Conservation (phyloP, 2,888 invertebrate genomes). For the Apoda limacodes region DNA sequence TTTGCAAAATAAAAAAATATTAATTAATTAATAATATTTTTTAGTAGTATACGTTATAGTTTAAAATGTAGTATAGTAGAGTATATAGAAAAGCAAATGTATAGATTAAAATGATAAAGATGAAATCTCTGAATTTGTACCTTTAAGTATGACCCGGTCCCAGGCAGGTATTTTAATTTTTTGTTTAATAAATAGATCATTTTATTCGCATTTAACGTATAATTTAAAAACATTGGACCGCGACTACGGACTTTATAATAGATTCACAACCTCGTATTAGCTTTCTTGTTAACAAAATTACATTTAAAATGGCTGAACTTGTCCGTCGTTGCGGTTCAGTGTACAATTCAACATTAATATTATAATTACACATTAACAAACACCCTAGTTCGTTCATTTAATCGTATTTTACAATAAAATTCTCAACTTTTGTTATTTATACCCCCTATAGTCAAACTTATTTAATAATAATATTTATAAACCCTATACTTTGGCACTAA, state of each 20-base stretch:
- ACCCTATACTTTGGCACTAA: constrained; percentile 65
- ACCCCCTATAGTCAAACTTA: constrained; percentile 59
- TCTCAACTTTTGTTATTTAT: constrained; percentile 45
- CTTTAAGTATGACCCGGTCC: constrained; percentile 50
- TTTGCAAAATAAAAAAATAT: too few relatives aligned
- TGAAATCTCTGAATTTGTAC: too few relatives aligned
- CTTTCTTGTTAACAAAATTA: constrained; percentile 48
- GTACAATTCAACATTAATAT: constrained; percentile 35
- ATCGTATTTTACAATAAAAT: constrained; percentile 55
- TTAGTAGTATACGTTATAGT: too few relatives aligned
- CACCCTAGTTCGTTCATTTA: constrained; percentile 61
- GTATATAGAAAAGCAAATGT: too few relatives aligned
- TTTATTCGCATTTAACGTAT: constrained; percentile 47
- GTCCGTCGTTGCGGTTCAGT: constrained; percentile 41
- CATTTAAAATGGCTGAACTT: constrained; percentile 57
- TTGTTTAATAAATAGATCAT: not conserved
- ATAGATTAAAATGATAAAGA: too few relatives aligned
- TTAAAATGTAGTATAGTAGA: too few relatives aligned
- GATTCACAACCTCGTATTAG: constrained; percentile 60
- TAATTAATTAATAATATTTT: too few relatives aligned
- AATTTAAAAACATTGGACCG: constrained; percentile 47
- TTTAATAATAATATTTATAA: constrained; percentile 44
- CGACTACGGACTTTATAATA: constrained; percentile 40
- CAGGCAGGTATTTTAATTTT: constrained; percentile 37
- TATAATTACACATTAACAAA: constrained; percentile 55